Evolutionary conservation across 2,797 vertebrate species (phyloP), one percentile per base, ranked within the genome.

Genomic region (Leptoclinus maculatus): DNA sequence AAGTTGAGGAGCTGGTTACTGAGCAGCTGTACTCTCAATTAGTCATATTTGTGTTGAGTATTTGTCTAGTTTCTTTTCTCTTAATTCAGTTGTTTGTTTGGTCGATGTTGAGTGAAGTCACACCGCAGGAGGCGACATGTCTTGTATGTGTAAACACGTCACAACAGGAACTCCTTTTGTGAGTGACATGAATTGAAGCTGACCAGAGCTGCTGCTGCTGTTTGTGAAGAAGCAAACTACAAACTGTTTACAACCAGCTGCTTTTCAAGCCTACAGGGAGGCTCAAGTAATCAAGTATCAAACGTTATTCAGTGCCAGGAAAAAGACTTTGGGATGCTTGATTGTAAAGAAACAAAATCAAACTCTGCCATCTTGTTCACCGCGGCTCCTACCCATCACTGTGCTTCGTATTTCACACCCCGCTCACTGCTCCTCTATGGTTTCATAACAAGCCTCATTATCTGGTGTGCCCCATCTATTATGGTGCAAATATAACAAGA

Each of bases 371-470:
- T 41, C 45, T 66, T 7, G 4, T 34, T 72, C 27, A 7, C 43
- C 25, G 21, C 4, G 2, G 54, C 73, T 74, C 12, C 36, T 1
- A 36, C 56, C 19, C 7, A 49, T 64, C 39, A 54, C 32, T 19
- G 58, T 34, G 49, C 47, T n/a, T 17, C 12, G 8, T 8, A 53
- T 82, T 74, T 76, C 72, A 80, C 63, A 78, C 71, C 63, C 58
- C 65, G 43, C 78, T 66, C 74, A 53, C 25, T 4, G 45, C 36
- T 43, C 59, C 17, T 27, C 56, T 74, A 17, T 53, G 63, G 43
- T 72, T 72, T 65, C 86, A 73, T 63, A 71, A 68, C 32, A 74
- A 12, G 27, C 66, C n/a, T 80, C 32, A 74, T 86, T 78, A 81
- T 84, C 70, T 36, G n/a, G 27, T 2, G 14, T 45, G 25, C 39